Evolutionary conservation across 2,888 invertebrate genomes (phyloP).

Genomic region (Zygothrica quintamaculata): DNA sequence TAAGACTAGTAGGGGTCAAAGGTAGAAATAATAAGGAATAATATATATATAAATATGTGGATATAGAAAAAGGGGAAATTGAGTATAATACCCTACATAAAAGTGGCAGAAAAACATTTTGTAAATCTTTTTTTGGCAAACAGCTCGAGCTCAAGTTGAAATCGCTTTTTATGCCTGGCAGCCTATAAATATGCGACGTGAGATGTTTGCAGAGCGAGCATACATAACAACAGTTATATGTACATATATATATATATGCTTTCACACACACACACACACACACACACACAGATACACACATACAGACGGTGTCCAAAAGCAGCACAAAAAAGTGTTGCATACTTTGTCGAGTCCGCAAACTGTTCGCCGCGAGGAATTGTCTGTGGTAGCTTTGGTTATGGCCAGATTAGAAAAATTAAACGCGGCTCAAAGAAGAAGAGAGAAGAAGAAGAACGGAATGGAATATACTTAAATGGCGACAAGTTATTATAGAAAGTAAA

Average conservation of each 20-base stretch:
- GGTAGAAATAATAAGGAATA: conserved; percentile 10
- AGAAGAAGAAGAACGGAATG: not conserved
- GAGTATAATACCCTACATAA: conserved; percentile 3
- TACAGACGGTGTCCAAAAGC: conserved; percentile 20
- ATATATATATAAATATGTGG: conserved; percentile 4
- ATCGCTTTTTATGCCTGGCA: conserved; percentile 80
- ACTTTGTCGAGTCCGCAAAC: conserved; percentile 59
- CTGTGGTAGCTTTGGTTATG: conserved; percentile 30
- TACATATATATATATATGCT: conserved; percentile 15
- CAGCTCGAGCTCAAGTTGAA: conserved; percentile 60
- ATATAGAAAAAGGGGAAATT: not conserved
- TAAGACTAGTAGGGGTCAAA: no score
- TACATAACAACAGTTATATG: conserved; percentile 5
- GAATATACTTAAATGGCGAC: conserved; percentile 35
- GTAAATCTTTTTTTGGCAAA: conserved; percentile 78
- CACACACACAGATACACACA: not conserved
- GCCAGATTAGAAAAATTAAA: conserved; percentile 75
- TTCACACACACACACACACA: conserved; percentile 8
- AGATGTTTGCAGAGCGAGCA: conserved; percentile 66
- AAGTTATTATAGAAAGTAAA: conserved; percentile 63
- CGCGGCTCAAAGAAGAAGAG: conserved; percentile 6
- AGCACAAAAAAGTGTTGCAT: conserved; percentile 68
- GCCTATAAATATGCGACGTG: conserved; percentile 81
- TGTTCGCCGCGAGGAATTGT: conserved; percentile 49
- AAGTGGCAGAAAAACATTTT: conserved; percentile 58